Evolutionary conservation across 2,888 invertebrate genomes (phyloP).

Genomic region (Prosopocoilus inquinatus): DNA sequence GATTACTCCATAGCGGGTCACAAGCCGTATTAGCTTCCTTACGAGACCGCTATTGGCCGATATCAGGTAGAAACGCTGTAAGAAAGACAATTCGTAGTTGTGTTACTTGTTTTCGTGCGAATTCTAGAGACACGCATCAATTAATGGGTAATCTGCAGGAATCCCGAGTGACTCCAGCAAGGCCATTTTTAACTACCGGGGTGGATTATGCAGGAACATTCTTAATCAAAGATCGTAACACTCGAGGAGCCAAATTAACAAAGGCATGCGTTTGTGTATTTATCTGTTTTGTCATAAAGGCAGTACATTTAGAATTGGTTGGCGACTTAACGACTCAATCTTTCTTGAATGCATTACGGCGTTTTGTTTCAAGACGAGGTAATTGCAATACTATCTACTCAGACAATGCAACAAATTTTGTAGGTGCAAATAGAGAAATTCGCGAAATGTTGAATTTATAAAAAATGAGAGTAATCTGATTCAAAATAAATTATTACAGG

Average conservation of each 20-base stretch:
- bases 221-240: constrained; percentile 21
- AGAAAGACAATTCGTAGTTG: constrained; percentile 12
- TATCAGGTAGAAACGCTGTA: constrained; percentile 9
- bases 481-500: background rate
- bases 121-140: constrained; percentile 6
- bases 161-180: constrained; percentile 23
- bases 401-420: constrained; percentile 27
- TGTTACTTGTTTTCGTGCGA: constrained; percentile 14
- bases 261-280: constrained; percentile 26
- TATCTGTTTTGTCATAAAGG: constrained; percentile 33
- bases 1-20: constrained; percentile 18
- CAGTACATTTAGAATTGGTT: constrained; percentile 25
- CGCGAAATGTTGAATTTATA: background rate
- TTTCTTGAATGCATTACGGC: constrained; percentile 21
- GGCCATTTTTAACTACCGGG: constrained; percentile 31
- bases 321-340: constrained; percentile 22
- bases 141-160: constrained; percentile 35
- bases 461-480: background rate
- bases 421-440: constrained; percentile 19
- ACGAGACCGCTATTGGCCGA: constrained; percentile 15
- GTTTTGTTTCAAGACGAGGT: constrained; percentile 24
- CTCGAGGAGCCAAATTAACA: constrained; percentile 15
- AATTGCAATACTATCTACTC: constrained; percentile 13
- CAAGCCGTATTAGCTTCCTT: constrained; percentile 16
- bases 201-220: constrained; percentile 36